A percentile compares a stretch with the other conserved stretches of the same genome.
Evolutionary conservation across 2,113 vertebrate genomes (phyloP).

Genomic region (Pelusios castaneus): DNA sequence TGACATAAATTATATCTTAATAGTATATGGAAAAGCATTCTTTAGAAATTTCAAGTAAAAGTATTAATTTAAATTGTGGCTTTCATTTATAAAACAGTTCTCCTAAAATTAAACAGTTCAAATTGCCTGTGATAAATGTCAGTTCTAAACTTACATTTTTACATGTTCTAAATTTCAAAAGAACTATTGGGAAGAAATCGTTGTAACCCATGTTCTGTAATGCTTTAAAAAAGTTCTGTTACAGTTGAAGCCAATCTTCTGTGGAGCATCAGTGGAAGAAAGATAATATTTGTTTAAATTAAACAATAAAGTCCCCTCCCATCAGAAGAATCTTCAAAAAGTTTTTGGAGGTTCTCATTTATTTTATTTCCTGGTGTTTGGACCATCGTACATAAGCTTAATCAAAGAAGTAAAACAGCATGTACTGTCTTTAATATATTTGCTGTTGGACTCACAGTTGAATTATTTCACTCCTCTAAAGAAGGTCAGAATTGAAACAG

Average conservation of each 20-base stretch:
- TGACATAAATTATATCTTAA: background rate
- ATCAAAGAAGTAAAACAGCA: background rate
- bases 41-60: background rate
- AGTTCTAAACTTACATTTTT: background rate
- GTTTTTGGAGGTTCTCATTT: background rate
- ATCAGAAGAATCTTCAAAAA: background rate
- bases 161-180: background rate
- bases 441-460: background rate
- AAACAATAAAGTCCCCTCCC: background rate
- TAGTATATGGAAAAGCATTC: background rate
- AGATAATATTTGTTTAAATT: background rate
- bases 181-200: accelerated
- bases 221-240: background rate
- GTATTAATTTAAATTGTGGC: background rate
- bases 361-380: background rate
- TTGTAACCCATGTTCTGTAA: background rate
- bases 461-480: background rate
- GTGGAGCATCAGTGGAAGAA: background rate
- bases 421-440: background rate
- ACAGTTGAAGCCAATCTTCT: background rate
- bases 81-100: background rate
- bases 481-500: background rate
- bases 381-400: background rate
- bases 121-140: background rate
- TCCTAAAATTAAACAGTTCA: background rate